phyloP scores from a whole-genome alignment of 2,888 invertebrate genomes.

The Cyclophora punctaria region DNA sequence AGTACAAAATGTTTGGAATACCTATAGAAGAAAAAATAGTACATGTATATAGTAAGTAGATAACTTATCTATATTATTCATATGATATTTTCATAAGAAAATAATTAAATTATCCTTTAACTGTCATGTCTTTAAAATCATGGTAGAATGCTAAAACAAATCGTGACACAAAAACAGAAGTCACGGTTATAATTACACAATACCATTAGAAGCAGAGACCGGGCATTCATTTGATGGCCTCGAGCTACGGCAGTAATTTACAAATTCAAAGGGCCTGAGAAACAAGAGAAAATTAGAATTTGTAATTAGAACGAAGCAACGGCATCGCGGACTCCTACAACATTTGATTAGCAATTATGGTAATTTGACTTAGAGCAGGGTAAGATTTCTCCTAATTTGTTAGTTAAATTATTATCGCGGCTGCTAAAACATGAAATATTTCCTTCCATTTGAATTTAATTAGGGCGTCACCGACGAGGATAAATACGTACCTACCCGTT shows the following conservation, averaged over 20 bases:
- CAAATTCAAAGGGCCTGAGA: constrained; percentile 70
- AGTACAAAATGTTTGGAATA: no score
- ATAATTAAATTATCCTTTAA: no score
- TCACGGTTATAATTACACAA: background rate
- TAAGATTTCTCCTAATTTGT: constrained; percentile 72
- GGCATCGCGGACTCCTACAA: constrained; percentile 60
- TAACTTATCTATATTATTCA: no score
- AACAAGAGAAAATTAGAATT: constrained; percentile 74
- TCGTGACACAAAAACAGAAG: no score
- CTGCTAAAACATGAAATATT: constrained; percentile 41
- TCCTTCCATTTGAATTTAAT: constrained; percentile 28
- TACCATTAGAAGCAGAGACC: constrained; percentile 9
- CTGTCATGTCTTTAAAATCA: no score
- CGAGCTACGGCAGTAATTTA: constrained; percentile 62
- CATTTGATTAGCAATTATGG: constrained; percentile 75
- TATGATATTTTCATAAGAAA: no score
- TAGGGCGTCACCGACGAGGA: constrained; percentile 6
- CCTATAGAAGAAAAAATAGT: no score
- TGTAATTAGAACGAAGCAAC: constrained; percentile 67
- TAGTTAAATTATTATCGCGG: constrained; percentile 66
- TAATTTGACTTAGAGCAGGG: constrained; percentile 72
- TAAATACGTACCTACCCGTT: no score
- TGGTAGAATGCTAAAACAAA: no score
- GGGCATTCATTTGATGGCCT: constrained; percentile 55
- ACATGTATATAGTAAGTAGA: no score